phyloP scores from a whole-genome alignment of 53 echinoderm and acorn worm genomes.

The Hippasteria phrygiana region DNA sequence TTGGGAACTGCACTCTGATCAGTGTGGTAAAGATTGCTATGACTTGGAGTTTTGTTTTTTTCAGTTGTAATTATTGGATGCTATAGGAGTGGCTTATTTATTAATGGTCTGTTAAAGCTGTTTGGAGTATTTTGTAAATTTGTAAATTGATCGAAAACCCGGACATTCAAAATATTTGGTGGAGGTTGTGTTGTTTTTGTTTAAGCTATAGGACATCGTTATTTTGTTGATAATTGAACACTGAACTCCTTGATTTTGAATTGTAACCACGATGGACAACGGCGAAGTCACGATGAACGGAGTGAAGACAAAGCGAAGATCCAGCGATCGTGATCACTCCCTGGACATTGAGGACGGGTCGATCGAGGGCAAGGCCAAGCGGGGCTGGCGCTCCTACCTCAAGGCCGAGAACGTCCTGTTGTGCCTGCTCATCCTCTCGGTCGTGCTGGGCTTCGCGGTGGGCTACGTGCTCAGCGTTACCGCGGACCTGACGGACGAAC shows the following conservation, averaged over 20 bases:
- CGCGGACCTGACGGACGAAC: conserved; percentile 80
- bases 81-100: no score
- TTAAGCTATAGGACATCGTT: no score
- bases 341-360: not conserved
- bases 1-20: no score
- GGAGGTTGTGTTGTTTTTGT: no score
- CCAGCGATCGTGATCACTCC: not conserved
- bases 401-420: conserved; percentile 88
- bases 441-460: conserved; percentile 83
- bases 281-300: not conserved
- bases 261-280: not conserved
- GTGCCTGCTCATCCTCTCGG: conserved; percentile 81
- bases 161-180: no score
- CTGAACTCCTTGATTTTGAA: not conserved
- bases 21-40: no score
- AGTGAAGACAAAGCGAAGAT: not conserved
- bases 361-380: not conserved
- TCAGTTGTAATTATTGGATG: no score
- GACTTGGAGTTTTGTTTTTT: no score
- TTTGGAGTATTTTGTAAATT: no score
- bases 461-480: conserved; percentile 85
- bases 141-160: no score
- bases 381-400: conserved; percentile 57
- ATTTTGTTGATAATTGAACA: no score
- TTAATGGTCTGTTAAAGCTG: no score